A percentile compares a stretch with the other conserved stretches of the same genome.
phyloP scores from a whole-genome alignment of 1,140 invertebrate genomes.

The Solenopsis fugax region DNA sequence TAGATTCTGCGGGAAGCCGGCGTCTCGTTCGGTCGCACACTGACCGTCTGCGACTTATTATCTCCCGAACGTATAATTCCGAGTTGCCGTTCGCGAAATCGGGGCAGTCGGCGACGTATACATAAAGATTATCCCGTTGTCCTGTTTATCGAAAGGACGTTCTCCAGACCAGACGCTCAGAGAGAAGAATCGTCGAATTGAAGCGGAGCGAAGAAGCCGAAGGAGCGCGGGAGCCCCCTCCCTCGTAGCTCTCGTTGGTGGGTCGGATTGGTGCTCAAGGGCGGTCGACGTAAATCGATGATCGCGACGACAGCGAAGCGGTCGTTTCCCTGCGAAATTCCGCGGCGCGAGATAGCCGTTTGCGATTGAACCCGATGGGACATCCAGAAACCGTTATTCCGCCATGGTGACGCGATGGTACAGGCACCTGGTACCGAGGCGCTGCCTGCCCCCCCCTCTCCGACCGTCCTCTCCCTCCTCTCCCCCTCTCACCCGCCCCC shows the following conservation, averaged over 20 bases:
- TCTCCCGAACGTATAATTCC: not conserved
- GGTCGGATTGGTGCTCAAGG: constrained; percentile 68
- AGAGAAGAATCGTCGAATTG: constrained; percentile 5
- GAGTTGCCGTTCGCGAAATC: not conserved
- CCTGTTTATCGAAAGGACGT: constrained; percentile 44
- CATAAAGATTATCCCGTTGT: not conserved
- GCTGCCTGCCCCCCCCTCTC: constrained; percentile 35
- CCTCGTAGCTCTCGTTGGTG: constrained; percentile 56
- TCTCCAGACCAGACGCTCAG: not conserved
- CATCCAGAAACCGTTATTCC: constrained; percentile 81
- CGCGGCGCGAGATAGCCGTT: constrained; percentile 78
- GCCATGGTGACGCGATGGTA: constrained; percentile 77
- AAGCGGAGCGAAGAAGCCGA: constrained; percentile 21
- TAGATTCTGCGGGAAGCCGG: constrained; percentile 29
- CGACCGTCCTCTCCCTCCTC: constrained; percentile 57
- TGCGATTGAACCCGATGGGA: constrained; percentile 83
- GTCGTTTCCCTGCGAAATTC: constrained; percentile 81
- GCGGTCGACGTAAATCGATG: constrained; percentile 76
- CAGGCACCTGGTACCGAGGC: constrained; percentile 75
- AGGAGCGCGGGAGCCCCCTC: constrained; percentile 40
- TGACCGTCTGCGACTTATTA: not conserved
- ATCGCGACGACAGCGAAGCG: constrained; percentile 58
- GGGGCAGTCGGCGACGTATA: constrained; percentile 1
- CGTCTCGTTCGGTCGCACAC: not conserved
- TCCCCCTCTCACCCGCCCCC: constrained; percentile 62